Percentiles rank a stretch among this genome's conserved stretches.
phyloP scores from a whole-genome alignment of 1,140 invertebrate species.

The Ptiloglossa arizonensis region DNA sequence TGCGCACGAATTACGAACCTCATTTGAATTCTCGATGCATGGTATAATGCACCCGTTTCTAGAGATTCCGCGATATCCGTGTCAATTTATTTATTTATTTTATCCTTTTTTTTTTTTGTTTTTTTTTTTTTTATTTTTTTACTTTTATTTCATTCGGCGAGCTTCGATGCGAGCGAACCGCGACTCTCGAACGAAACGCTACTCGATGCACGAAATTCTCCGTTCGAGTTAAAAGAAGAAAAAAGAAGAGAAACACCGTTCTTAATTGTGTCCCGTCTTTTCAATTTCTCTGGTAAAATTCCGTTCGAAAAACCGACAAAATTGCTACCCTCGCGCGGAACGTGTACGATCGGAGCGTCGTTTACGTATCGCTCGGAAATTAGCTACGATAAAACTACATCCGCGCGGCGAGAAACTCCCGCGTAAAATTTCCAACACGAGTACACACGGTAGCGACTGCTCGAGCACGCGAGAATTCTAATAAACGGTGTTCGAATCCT shows the following conservation, averaged over 20 bases:
- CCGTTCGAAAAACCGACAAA: neutral
- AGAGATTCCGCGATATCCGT: neutral
- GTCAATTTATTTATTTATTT: neutral
- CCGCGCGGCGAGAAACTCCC: too few relatives aligned
- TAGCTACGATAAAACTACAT: too few relatives aligned
- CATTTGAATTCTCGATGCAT: conserved; percentile 13
- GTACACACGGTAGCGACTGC: too few relatives aligned
- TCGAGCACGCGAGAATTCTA: neutral
- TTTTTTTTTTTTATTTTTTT: neutral
- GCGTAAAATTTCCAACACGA: too few relatives aligned
- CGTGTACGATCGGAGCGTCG: too few relatives aligned
- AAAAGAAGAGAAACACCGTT: neutral
- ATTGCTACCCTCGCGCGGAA: neutral
- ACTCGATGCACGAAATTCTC: conserved; percentile 2
- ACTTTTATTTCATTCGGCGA: neutral
- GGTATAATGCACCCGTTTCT: neutral
- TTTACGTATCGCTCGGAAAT: too few relatives aligned
- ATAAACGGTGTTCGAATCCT: neutral
- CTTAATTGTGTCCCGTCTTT: neutral
- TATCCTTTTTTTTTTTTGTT: neutral
- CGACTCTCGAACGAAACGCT: neutral
- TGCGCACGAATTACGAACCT: conserved; percentile 10
- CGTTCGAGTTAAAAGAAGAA: neutral
- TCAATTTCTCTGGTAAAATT: conserved; percentile 17
- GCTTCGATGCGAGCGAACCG: neutral